Percentiles rank a stretch among this genome's conserved stretches.
Conservation (phyloP, 30 jellyfish, hydroid and myxozoan species). For the Catostylus mosaicus region DNA sequence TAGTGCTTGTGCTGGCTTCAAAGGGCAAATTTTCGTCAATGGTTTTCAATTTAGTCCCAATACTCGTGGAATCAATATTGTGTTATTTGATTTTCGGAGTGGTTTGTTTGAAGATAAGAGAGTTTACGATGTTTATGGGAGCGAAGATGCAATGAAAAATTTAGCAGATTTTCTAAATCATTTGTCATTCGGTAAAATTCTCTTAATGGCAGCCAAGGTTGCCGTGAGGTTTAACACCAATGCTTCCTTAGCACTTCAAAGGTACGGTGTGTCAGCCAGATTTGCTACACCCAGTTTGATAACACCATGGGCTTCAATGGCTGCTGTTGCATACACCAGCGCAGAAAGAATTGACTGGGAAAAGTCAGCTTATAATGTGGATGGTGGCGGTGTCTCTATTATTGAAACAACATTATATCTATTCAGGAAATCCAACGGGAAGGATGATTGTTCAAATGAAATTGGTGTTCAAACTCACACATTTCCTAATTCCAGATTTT, state of each 20-base stretch:
- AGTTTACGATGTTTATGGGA: neutral
- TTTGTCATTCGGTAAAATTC: slow-evolving; percentile 39
- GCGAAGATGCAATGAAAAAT: neutral
- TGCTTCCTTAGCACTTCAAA: slow-evolving; percentile 24
- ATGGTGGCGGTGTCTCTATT: neutral
- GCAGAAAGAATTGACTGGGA: slow-evolving; percentile 45
- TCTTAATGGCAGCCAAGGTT: slow-evolving; percentile 40
- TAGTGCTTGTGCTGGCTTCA: neutral
- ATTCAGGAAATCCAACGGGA: slow-evolving; percentile 10
- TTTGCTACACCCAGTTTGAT: slow-evolving; percentile 18
- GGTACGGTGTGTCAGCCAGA: slow-evolving; percentile 44
- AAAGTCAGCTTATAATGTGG: neutral
- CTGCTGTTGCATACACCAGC: slow-evolving; percentile 46
- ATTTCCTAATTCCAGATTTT: slow-evolving; percentile 43
- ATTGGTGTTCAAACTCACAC: slow-evolving; percentile 39
- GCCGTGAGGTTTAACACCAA: neutral
- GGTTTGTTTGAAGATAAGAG: slow-evolving; percentile 38
- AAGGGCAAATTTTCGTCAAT: slow-evolving; percentile 39
- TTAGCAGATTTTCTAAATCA: neutral
- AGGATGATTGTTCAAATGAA: slow-evolving; percentile 49
- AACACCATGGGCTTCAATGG: slow-evolving; percentile 17
- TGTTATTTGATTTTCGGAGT: slow-evolving; percentile 52
- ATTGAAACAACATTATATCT: neutral
- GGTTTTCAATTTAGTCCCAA: slow-evolving; percentile 47
- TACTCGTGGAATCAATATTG: slow-evolving; percentile 44